Conservation (phyloP, 2,113 vertebrate genomes). For the Anguilla japonica region DNA sequence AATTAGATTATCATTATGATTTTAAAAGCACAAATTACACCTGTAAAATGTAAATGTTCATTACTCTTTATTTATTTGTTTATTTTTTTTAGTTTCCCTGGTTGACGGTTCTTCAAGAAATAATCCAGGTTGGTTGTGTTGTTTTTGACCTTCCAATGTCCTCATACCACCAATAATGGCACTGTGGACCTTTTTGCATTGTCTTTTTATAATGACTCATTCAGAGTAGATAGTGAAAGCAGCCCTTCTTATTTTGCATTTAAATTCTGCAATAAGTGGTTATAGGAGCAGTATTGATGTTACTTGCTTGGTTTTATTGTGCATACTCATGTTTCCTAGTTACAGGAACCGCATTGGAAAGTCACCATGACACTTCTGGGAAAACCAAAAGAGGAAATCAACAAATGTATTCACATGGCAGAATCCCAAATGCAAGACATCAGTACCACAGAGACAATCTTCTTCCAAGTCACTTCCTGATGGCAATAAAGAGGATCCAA, state of each 20-base stretch:
- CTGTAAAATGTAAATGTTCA: neutral
- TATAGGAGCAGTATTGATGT: neutral
- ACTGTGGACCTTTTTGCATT: slow-evolving; percentile 44
- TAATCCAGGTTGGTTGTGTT: slow-evolving; percentile 37
- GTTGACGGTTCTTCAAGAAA: neutral
- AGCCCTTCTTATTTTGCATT: neutral
- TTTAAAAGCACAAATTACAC: neutral
- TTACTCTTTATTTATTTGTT: neutral
- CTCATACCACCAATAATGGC: slow-evolving; percentile 57
- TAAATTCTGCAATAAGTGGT: neutral
- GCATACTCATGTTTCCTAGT: neutral
- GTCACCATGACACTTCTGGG: neutral
- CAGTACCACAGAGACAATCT: neutral
- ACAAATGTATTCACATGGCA: neutral
- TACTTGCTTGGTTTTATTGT: neutral
- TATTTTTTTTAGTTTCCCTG: too few species aligned
- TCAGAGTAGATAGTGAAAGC: too few species aligned
- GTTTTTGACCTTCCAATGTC: slow-evolving; percentile 60
- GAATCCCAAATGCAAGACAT: neutral
- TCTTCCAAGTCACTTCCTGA: neutral
- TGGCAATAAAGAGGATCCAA: neutral
- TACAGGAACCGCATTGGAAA: neutral
- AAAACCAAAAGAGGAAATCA: neutral
- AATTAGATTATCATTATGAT: too few species aligned
- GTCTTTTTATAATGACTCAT: neutral